These are phyloP conservation scores for Actinemys pallida DNA, from an alignment of 2,113 vertebrate genomes.

Conservation along the genomic window DNA sequence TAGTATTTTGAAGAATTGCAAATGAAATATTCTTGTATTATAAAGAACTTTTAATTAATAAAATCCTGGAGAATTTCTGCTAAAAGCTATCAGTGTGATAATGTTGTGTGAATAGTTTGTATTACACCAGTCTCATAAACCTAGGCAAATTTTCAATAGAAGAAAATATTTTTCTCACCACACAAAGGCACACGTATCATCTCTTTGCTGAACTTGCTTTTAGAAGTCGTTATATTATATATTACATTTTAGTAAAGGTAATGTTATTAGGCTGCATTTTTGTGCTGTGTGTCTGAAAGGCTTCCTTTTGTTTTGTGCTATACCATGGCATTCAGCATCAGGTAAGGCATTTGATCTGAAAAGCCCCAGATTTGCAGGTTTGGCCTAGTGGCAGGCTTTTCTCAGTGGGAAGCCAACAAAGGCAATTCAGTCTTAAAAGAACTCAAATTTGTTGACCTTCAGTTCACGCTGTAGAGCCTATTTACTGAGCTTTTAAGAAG, in stretches of 20 bases:
- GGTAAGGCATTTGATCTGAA: neutral
- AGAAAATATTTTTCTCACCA: neutral
- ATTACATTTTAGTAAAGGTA: neutral
- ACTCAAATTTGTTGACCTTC: neutral
- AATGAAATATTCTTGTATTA: neutral
- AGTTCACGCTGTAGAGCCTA: neutral
- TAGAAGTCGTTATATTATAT: neutral
- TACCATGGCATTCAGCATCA: neutral
- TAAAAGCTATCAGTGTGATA: neutral
- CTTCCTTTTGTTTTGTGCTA: neutral
- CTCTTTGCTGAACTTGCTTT: accelerated
- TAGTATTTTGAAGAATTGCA: neutral
- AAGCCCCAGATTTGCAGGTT: neutral
- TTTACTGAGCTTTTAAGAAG: neutral
- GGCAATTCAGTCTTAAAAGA: neutral
- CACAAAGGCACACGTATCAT: neutral
- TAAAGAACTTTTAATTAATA: neutral
- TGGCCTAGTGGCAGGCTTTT: neutral
- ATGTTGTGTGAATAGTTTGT: neutral
- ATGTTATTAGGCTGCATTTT: neutral
- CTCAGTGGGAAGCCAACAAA: neutral
- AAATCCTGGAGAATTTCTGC: neutral
- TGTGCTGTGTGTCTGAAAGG: neutral
- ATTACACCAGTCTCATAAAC: neutral
- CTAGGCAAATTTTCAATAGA: neutral